A percentile compares a stretch with the other conserved stretches of the same genome.
Conservation (phyloP, 2,113 vertebrate genomes). For the Pseudopipra pipra region DNA sequence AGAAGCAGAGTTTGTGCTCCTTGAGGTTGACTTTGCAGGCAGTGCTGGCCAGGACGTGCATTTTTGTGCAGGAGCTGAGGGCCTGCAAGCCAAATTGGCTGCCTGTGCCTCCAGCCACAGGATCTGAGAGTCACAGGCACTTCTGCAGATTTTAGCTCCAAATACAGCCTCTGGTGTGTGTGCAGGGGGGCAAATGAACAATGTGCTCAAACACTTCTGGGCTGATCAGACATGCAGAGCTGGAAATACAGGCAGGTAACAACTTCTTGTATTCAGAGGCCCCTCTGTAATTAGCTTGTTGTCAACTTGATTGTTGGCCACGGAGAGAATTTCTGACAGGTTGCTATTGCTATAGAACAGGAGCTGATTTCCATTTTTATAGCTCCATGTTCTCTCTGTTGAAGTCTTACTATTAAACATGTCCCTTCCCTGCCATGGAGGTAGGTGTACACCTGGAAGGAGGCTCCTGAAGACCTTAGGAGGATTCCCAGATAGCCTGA, state of each 20-base stretch:
- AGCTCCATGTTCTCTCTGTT: background rate
- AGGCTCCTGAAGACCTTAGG: background rate
- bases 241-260: background rate
- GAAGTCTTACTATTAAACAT: background rate
- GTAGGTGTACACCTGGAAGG: background rate
- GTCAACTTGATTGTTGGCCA: background rate
- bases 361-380: slow-evolving; percentile 3
- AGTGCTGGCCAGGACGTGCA: background rate
- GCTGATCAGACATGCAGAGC: background rate
- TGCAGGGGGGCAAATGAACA: background rate
- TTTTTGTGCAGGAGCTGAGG: background rate
- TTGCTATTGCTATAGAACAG: background rate
- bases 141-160: background rate
- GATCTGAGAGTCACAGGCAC: background rate
- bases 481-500: background rate
- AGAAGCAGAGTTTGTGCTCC: background rate
- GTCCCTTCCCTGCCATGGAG: background rate
- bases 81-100: background rate
- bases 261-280: background rate
- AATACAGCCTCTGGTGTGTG: background rate
- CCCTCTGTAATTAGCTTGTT: background rate
- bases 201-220: background rate
- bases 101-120: background rate
- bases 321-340: background rate
- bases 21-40: slow-evolving; percentile 43